A percentile compares a stretch with the other conserved stretches of the same genome.
Evolutionary conservation across 92 coral and sea anemone genomes (phyloP).

Genomic region (Diadumene lineata): DNA sequence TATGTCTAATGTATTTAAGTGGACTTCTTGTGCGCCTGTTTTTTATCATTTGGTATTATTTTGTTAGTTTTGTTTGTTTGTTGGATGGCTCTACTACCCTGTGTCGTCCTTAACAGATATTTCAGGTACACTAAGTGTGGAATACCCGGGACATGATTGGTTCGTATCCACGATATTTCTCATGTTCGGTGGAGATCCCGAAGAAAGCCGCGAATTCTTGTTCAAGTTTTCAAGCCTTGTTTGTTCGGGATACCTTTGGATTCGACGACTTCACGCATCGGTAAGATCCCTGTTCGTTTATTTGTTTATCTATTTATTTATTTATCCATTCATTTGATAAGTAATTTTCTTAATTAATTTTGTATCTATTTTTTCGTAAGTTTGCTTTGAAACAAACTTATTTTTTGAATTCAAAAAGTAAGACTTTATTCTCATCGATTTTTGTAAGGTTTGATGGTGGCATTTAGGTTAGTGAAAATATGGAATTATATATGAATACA

Average conservation of each 20-base stretch:
- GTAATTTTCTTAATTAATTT: not conserved
- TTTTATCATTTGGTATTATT: too few relatives aligned
- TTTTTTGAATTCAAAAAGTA: too few relatives aligned
- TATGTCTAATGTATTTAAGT: too few relatives aligned
- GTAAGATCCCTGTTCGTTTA: constrained; percentile 50
- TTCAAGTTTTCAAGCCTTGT: constrained; percentile 94
- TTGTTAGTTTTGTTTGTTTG: too few relatives aligned
- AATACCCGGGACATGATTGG: constrained; percentile 98
- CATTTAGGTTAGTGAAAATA: too few relatives aligned
- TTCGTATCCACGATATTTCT: constrained; percentile 96
- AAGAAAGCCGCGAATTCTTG: constrained; percentile 89
- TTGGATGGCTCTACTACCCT: too few relatives aligned
- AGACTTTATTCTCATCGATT: too few relatives aligned
- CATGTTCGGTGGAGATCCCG: constrained; percentile 93
- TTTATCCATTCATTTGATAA: too few relatives aligned
- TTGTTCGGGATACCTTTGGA: constrained; percentile 97
- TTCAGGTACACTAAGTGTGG: constrained; percentile 78
- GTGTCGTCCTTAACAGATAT: constrained; percentile 28
- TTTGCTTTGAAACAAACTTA: not conserved
- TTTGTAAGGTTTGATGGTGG: too few relatives aligned
- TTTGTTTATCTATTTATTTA: too few relatives aligned
- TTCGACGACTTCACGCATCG: constrained; percentile 95
- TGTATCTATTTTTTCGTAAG: not conserved
- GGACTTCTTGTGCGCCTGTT: too few relatives aligned
- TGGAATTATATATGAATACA: too few relatives aligned